Conservation (phyloP, 2,113 vertebrate species). For the Triplophysa tibetana region DNA sequence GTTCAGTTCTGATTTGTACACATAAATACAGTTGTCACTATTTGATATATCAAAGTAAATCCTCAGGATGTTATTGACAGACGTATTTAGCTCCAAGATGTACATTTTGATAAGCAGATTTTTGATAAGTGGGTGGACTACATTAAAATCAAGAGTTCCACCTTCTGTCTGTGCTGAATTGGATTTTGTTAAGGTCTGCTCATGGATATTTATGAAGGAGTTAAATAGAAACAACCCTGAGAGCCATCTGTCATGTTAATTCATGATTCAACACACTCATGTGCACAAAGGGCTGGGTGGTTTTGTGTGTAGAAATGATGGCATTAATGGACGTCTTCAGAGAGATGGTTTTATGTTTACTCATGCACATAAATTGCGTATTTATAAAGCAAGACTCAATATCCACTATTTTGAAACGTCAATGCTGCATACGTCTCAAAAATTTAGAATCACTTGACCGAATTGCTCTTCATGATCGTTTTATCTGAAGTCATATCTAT, state of each 20-base stretch:
- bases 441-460: too few relatives aligned
- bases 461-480: too few relatives aligned
- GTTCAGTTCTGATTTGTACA: too few relatives aligned
- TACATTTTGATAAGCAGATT: too few relatives aligned
- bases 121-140: not conserved
- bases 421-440: not conserved
- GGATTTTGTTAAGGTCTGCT: constrained; percentile 17
- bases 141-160: not conserved
- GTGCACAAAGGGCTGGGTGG: constrained; percentile 9
- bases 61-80: too few relatives aligned
- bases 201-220: constrained; percentile 51
- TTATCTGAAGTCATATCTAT: too few relatives aligned
- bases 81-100: too few relatives aligned
- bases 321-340: not conserved
- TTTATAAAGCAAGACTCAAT: not conserved
- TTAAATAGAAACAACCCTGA: constrained; percentile 8
- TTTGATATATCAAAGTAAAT: too few relatives aligned
- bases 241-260: constrained; percentile 34
- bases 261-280: constrained; percentile 31
- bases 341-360: not conserved
- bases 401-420: not conserved
- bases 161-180: constrained; percentile 19
- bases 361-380: not conserved
- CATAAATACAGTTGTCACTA: too few relatives aligned
- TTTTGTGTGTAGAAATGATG: not conserved